A percentile compares a stretch with the other conserved stretches of the same genome.
These are phyloP conservation scores for Patiria miniata DNA, from an alignment of 35 echinoderm and acorn worm species.

Conservation along the genomic window DNA sequence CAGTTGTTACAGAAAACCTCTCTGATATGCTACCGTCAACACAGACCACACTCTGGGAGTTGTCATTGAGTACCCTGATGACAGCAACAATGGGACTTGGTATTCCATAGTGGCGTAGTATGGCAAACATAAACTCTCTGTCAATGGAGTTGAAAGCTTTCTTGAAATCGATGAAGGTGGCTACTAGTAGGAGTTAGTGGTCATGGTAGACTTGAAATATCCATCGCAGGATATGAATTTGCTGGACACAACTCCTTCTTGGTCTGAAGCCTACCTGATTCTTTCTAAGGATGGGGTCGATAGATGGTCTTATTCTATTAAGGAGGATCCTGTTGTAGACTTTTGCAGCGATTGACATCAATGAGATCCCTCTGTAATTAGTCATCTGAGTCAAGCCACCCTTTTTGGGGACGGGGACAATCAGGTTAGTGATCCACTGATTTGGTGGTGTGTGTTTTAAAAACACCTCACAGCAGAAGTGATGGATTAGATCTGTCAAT, in stretches of 20 bases:
- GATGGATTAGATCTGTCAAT: slow-evolving; percentile 34
- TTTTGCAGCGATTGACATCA: slow-evolving; percentile 36
- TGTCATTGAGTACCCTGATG: not conserved
- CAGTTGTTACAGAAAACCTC: no score
- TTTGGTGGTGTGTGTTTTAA: slow-evolving; percentile 31
- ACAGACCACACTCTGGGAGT: no score
- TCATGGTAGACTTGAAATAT: not conserved
- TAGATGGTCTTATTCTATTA: slow-evolving; percentile 10
- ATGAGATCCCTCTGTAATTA: slow-evolving; percentile 45
- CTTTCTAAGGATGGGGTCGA: not conserved
- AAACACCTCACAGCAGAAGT: slow-evolving; percentile 35
- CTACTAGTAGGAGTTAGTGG: not conserved
- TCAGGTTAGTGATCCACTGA: no score
- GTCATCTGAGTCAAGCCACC: slow-evolving; percentile 29
- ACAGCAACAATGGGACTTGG: not conserved
- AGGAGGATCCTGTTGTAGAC: slow-evolving; percentile 31
- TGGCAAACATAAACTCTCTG: not conserved
- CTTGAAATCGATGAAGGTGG: not conserved
- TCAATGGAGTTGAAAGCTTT: not conserved
- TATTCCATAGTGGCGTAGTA: not conserved
- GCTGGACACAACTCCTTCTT: not conserved
- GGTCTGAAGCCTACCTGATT: not conserved
- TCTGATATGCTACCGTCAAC: no score
- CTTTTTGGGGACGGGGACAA: slow-evolving; percentile 39
- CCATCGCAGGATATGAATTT: not conserved